Conservation (phyloP, 2,797 vertebrate genomes). For the Capromys pilorides region DNA sequence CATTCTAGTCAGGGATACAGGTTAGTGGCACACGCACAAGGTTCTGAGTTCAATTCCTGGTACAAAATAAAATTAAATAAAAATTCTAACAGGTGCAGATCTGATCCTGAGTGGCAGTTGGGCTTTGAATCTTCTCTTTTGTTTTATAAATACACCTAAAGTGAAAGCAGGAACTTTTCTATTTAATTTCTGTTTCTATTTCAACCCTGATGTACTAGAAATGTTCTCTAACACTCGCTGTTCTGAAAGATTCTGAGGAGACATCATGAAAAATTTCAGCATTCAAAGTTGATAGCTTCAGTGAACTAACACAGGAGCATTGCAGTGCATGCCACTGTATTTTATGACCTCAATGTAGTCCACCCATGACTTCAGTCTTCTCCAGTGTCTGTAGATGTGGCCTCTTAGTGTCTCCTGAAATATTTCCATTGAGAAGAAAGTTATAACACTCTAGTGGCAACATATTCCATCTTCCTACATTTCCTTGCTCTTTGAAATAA, state of each 20-base stretch:
- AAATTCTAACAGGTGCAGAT: not conserved
- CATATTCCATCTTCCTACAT: not conserved
- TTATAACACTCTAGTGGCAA: not conserved
- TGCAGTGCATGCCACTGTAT: fast-evolving
- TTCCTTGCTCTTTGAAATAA: constrained; percentile 14
- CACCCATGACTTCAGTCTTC: not conserved
- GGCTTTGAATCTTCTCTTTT: not conserved
- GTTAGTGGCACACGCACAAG: too few relatives aligned
- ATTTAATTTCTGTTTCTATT: not conserved
- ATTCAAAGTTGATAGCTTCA: not conserved
- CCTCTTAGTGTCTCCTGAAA: not conserved
- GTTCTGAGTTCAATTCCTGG: too few relatives aligned
- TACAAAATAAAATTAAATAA: too few relatives aligned
- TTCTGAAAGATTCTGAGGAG: not conserved
- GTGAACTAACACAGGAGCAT: not conserved
- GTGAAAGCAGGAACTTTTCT: not conserved
- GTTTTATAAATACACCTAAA: not conserved
- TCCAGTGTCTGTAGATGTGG: not conserved
- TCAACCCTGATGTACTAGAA: not conserved
- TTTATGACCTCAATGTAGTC: not conserved
- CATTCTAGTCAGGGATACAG: too few relatives aligned
- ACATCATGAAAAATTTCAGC: not conserved
- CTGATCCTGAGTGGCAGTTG: not conserved
- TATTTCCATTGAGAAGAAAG: not conserved
- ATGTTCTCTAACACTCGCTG: not conserved